These are phyloP conservation scores for Distichodus sexfasciatus DNA, from an alignment of 2,797 vertebrate species.

Conservation along the genomic window DNA sequence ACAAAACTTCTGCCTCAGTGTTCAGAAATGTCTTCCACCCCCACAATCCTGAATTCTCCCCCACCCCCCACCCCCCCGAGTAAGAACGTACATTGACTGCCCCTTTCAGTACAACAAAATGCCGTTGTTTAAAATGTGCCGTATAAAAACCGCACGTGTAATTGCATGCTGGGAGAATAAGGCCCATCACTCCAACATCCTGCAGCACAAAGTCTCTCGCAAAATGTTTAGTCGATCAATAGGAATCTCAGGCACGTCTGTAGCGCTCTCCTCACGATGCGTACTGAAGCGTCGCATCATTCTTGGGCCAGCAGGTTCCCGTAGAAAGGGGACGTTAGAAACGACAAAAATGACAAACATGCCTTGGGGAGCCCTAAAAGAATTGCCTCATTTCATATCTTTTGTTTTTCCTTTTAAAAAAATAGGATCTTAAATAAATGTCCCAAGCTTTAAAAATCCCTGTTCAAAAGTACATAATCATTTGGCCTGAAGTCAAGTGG, in stretches of 20 bases:
- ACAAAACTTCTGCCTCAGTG: conserved; percentile 81
- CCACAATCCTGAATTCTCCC: conserved; percentile 54
- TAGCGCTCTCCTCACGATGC: conserved; percentile 61
- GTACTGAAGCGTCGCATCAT: conserved; percentile 58
- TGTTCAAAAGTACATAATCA: conserved; percentile 58
- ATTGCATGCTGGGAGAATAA: conserved; percentile 70
- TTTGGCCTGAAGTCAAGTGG: conserved; percentile 59
- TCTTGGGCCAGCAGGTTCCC: conserved; percentile 45
- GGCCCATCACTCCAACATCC: conserved; percentile 47
- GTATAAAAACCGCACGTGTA: conserved; percentile 68
- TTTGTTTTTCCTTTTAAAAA: conserved; percentile 61
- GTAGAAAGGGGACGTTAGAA: conserved; percentile 52
- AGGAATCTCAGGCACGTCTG: conserved; percentile 54
- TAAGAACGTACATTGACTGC: conserved; percentile 69
- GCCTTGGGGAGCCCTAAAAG: conserved; percentile 57
- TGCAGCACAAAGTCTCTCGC: conserved; percentile 19
- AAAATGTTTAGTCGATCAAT: conserved; percentile 39
- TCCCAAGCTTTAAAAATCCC: conserved; percentile 63
- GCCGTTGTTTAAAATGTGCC: conserved; percentile 70
- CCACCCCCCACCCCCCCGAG: conserved; percentile 4
- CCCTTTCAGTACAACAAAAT: conserved; percentile 70
- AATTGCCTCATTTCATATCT: conserved; percentile 55
- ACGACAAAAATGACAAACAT: conserved; percentile 44
- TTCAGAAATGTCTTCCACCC: conserved; percentile 73
- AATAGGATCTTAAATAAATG: conserved; percentile 59